phyloP scores from a whole-genome alignment of 2,113 vertebrate species.

The Glaucidium brasilianum region DNA sequence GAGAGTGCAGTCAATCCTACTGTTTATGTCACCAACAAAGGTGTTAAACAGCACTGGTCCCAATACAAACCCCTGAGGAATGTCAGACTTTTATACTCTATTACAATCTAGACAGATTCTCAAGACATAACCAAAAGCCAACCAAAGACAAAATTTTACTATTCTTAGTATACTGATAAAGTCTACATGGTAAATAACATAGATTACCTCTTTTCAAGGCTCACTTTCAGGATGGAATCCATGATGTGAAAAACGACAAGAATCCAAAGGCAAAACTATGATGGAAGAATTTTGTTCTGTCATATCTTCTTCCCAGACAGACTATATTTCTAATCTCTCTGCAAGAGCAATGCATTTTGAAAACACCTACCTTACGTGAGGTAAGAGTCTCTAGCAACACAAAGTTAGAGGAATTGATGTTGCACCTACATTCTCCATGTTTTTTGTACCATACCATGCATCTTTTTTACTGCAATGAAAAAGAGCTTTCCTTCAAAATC shows the following conservation, averaged over 20 bases:
- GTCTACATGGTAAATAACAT: not conserved
- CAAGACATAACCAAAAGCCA: not conserved
- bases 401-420: not conserved
- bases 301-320: not conserved
- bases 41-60: no score
- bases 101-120: not conserved
- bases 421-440: not conserved
- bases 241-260: not conserved
- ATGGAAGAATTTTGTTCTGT: not conserved
- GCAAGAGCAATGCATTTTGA: not conserved
- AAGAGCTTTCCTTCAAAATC: not conserved
- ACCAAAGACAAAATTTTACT: not conserved
- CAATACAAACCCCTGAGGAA: no score
- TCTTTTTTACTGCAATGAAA: not conserved
- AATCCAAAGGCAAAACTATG: not conserved
- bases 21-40: no score
- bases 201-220: not conserved
- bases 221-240: not conserved
- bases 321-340: not conserved
- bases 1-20: no score
- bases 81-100: no score
- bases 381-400: not conserved
- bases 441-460: rapidly evolving
- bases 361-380: not conserved
- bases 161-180: not conserved